These are phyloP conservation scores for Drosophila lacteicornis DNA, from an alignment of 1,140 invertebrate species.

Conservation along the genomic window DNA sequence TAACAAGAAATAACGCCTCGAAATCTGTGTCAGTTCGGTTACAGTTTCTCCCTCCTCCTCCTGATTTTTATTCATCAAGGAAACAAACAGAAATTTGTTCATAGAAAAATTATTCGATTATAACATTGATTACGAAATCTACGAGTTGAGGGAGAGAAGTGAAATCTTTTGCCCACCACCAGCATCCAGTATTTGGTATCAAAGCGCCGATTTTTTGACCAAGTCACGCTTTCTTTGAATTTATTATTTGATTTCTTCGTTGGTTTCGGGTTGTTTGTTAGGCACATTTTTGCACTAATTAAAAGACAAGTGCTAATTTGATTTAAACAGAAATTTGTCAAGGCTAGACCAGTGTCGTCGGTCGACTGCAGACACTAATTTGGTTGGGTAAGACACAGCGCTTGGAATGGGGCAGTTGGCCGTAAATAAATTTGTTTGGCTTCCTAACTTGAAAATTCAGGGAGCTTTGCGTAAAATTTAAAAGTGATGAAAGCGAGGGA, in stretches of 20 bases:
- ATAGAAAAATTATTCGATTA: conserved; percentile 65
- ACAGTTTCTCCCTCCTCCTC: background rate
- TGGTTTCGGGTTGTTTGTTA: background rate
- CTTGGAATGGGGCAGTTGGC: conserved; percentile 1
- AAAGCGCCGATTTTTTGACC: conserved; percentile 23
- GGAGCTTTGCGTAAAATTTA: background rate
- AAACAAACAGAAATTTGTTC: conserved; percentile 47
- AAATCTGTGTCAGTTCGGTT: conserved; percentile 33
- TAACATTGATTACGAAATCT: conserved; percentile 74
- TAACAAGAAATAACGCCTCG: conserved; percentile 23
- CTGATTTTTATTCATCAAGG: conserved; percentile 41
- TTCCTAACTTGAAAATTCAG: background rate
- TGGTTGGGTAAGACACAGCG: conserved; percentile 24
- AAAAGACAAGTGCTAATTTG: conserved; percentile 72
- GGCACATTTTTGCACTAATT: conserved; percentile 66
- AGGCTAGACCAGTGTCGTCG: conserved; percentile 41
- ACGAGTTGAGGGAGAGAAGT: conserved; percentile 40
- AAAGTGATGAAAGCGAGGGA: background rate
- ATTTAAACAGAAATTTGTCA: conserved; percentile 49
- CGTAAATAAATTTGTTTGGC: background rate
- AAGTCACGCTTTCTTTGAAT: conserved; percentile 72
- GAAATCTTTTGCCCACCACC: conserved; percentile 45
- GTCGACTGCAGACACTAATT: conserved; percentile 6
- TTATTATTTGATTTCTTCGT: conserved; percentile 6
- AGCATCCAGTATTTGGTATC: conserved; percentile 2